Conservation (phyloP, 1,140 invertebrate species). For the Drosophila yakuba region DNA sequence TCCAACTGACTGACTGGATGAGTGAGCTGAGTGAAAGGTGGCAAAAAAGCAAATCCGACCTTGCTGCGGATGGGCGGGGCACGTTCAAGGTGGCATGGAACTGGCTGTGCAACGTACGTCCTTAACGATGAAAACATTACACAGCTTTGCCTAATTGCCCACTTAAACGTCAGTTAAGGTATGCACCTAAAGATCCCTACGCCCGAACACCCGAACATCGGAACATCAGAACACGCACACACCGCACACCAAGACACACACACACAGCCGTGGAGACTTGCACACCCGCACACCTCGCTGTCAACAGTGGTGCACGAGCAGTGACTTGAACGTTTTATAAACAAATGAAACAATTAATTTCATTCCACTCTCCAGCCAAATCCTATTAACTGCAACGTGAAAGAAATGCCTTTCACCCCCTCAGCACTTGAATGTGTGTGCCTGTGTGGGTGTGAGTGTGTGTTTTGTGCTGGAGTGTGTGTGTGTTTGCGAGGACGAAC, state of each 20-base stretch:
- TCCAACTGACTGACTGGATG: not conserved
- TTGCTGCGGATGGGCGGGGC: not conserved
- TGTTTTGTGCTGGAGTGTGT: not conserved
- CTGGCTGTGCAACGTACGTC: constrained; percentile 9
- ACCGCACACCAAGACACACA: not conserved
- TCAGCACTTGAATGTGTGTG: not conserved
- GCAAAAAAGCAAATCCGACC: not conserved
- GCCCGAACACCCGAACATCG: no score
- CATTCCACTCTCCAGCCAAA: constrained; percentile 67
- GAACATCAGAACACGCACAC: not conserved
- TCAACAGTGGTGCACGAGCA: constrained; percentile 50
- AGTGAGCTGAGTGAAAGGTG: not conserved
- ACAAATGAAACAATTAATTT: constrained; percentile 80
- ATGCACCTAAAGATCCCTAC: constrained; percentile 15
- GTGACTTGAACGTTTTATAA: constrained; percentile 56
- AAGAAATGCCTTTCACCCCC: constrained; percentile 26
- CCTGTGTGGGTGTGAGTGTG: not conserved
- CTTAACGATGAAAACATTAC: constrained; percentile 64
- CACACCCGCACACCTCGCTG: constrained; percentile 5
- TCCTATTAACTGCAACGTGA: constrained; percentile 70
- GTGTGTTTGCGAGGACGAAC: constrained; percentile 2
- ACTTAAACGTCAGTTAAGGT: constrained; percentile 57
- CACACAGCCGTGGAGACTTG: not conserved
- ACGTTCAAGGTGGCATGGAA: not conserved
- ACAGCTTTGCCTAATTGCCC: constrained; percentile 73